A percentile compares a stretch with the other conserved stretches of the same genome.
These are phyloP conservation scores for Gasterosteus nipponicus DNA, from an alignment of 2,113 vertebrate species.

Conservation along the genomic window DNA sequence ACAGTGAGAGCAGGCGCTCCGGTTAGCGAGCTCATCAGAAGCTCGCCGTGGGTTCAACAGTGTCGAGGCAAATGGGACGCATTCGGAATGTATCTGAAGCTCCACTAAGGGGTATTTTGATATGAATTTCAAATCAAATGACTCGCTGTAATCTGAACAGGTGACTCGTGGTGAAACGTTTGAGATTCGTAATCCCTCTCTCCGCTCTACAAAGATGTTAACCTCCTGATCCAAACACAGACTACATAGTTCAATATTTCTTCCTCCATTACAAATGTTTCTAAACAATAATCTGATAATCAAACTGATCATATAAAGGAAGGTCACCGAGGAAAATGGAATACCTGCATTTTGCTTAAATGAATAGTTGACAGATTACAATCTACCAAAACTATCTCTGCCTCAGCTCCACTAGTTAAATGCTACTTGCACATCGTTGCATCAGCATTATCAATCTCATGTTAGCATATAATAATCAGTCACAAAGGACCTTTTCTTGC, in stretches of 20 bases:
- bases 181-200: not conserved
- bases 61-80: constrained; percentile 8
- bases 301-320: not conserved
- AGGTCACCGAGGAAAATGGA: not conserved
- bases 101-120: not conserved
- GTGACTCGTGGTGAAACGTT: not conserved
- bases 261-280: not conserved
- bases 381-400: not conserved
- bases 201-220: not conserved
- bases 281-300: not conserved
- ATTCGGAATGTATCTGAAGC: constrained; percentile 1
- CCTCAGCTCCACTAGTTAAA: not conserved
- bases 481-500: not conserved
- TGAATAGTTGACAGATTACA: not conserved
- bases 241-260: not conserved
- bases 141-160: not conserved
- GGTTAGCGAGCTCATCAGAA: constrained; percentile 8
- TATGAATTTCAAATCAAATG: not conserved
- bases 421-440: not conserved
- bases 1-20: constrained; percentile 17
- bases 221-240: not conserved
- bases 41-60: not conserved
- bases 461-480: not conserved
- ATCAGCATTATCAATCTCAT: not conserved
- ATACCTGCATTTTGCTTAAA: not conserved